Percentiles rank a stretch among this genome's conserved stretches.
Conservation (phyloP, 2,797 vertebrate species). For the Chloroceryle amazona region DNA sequence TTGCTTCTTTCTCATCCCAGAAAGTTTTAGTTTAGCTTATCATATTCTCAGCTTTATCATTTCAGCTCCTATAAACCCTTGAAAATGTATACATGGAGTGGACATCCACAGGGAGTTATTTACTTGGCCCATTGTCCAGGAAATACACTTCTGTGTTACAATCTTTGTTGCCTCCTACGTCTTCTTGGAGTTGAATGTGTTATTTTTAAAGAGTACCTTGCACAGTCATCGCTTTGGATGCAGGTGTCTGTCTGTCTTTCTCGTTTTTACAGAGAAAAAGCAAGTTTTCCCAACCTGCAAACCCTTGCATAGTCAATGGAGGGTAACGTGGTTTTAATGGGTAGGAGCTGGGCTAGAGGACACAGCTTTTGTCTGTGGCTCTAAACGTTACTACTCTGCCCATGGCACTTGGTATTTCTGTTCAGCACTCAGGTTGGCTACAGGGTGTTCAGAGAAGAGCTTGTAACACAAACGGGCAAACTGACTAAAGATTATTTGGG, state of each 20-base stretch:
- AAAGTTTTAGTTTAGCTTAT: not conserved
- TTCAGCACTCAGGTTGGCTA: too few species aligned
- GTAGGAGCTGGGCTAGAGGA: not conserved
- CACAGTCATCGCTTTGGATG: not conserved
- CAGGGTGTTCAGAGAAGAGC: too few species aligned
- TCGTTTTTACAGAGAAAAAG: not conserved
- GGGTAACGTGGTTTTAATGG: not conserved
- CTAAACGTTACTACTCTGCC: accelerated
- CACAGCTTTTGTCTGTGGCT: not conserved
- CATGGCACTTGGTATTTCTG: accelerated
- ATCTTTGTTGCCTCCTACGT: not conserved
- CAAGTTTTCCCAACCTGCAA: not conserved
- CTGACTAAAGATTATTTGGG: not conserved
- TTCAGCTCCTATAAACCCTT: not conserved
- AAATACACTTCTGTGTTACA: not conserved
- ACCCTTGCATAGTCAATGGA: accelerated
- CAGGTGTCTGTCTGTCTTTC: not conserved
- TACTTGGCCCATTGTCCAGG: not conserved
- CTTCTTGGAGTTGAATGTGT: not conserved
- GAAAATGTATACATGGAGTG: not conserved
- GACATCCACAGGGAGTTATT: not conserved
- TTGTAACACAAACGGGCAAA: too few species aligned
- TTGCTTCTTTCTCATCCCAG: not conserved
- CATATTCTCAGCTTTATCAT: not conserved
- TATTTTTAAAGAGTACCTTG: not conserved